These are phyloP conservation scores for Beroe ovata DNA, from an alignment of 37 sponge, comb jelly and placozoan species.

Conservation along the genomic window DNA sequence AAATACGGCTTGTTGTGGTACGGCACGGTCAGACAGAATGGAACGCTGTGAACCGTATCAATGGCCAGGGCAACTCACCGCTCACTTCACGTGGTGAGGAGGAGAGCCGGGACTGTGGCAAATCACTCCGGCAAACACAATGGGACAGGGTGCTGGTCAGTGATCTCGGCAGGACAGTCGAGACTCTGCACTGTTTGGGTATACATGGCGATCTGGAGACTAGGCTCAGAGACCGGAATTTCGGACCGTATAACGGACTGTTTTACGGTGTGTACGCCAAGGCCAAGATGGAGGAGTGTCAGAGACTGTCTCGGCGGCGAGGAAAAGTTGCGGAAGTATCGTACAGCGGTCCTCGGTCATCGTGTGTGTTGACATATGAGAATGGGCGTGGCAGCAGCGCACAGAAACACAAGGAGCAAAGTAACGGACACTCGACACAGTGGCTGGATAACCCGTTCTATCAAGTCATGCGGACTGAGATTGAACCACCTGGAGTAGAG, in stretches of 20 bases:
- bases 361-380: not conserved
- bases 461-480: not conserved
- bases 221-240: conserved; percentile 56
- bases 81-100: not conserved
- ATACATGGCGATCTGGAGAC: not conserved
- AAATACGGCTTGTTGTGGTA: not conserved
- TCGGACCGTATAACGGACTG: conserved; percentile 43
- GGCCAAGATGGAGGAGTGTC: conserved; percentile 36
- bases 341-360: not conserved
- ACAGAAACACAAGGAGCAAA: not conserved
- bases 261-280: conserved; percentile 8
- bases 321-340: not conserved
- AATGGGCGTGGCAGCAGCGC: not conserved
- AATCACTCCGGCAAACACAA: not conserved
- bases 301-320: not conserved
- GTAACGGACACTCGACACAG: not conserved
- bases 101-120: conserved; percentile 1
- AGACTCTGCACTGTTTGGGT: conserved; percentile 31
- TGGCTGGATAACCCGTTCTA: conserved; percentile 5
- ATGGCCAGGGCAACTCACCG: conserved; percentile 9
- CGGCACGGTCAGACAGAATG: conserved; percentile 27
- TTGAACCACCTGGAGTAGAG: conserved; percentile 46
- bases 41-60: conserved; percentile 13
- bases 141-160: conserved; percentile 18
- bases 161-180: conserved; percentile 18